A percentile compares a stretch with the other conserved stretches of the same genome.
phyloP scores from a whole-genome alignment of 2,888 invertebrate species.

The Chrysolina haemoptera region DNA sequence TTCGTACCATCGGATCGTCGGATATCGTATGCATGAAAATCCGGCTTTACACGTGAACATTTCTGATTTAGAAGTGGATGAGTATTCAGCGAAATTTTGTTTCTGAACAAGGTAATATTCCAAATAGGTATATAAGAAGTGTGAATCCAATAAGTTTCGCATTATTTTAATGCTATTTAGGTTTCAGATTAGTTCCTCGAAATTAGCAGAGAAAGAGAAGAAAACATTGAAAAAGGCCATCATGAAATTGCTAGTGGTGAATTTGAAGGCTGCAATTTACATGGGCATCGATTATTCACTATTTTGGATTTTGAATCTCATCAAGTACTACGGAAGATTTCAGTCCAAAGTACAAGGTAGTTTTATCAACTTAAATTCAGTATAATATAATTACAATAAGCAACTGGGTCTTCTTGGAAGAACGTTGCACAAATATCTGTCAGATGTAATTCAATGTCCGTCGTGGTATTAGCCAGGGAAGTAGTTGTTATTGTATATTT shows the following conservation, averaged over 20 bases:
- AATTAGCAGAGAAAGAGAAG: conserved; percentile 75
- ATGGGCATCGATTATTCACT: conserved; percentile 85
- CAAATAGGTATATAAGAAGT: background rate
- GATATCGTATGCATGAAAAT: too few relatives aligned
- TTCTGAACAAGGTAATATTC: too few relatives aligned
- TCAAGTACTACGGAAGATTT: conserved; percentile 70
- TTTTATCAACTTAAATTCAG: background rate
- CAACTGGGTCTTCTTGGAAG: too few relatives aligned
- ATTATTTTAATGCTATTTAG: conserved; percentile 27
- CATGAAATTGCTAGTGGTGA: conserved; percentile 76
- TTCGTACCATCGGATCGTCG: too few relatives aligned
- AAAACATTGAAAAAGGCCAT: conserved; percentile 72
- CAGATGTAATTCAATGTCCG: too few relatives aligned
- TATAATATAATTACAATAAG: too few relatives aligned
- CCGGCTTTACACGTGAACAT: too few relatives aligned
- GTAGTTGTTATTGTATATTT: too few relatives aligned
- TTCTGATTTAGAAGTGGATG: too few relatives aligned
- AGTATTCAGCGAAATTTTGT: too few relatives aligned
- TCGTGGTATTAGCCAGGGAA: too few relatives aligned
- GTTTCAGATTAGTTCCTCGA: conserved; percentile 73
- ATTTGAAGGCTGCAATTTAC: conserved; percentile 81
- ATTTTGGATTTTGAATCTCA: conserved; percentile 80
- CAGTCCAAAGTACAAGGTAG: conserved; percentile 70
- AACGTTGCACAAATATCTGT: too few relatives aligned
- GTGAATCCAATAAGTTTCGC: background rate